These are phyloP conservation scores for Acyrthosiphon pisum DNA, from an alignment of 1,140 invertebrate genomes.

Conservation along the genomic window DNA sequence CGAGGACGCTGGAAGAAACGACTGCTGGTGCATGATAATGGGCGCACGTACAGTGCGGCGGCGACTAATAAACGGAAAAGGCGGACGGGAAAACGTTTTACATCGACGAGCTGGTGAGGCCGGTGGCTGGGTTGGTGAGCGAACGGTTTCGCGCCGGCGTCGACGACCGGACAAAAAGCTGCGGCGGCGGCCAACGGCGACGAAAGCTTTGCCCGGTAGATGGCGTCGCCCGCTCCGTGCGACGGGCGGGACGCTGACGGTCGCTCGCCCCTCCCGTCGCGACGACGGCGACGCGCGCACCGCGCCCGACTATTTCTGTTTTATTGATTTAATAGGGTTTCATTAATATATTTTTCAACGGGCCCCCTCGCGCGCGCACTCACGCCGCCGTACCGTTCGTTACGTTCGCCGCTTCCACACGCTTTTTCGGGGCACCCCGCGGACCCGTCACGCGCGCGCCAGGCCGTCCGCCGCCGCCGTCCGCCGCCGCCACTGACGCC, in stretches of 20 bases:
- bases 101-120: not conserved
- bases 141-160: not conserved
- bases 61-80: not conserved
- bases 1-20: not conserved
- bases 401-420: not conserved
- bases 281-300: not conserved
- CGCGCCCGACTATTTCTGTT: conserved; percentile 46
- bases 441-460: not conserved
- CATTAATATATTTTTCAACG: conserved; percentile 54
- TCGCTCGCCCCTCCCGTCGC: not conserved
- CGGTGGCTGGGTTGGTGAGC: not conserved
- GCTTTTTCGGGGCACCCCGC: not conserved
- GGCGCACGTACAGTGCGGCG: not conserved
- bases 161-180: not conserved
- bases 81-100: not conserved
- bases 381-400: not conserved
- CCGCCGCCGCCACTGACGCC: not conserved
- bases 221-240: not conserved
- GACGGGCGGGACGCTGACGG: not conserved
- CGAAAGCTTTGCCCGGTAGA: not conserved
- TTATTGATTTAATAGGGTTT: conserved; percentile 56
- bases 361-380: not conserved
- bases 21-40: not conserved
- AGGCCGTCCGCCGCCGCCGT: not conserved
- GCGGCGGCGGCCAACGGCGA: too few species aligned